Base-by-base conservation (phyloP, 2,888 invertebrate species). In the Cerastis leucographa region DNA sequence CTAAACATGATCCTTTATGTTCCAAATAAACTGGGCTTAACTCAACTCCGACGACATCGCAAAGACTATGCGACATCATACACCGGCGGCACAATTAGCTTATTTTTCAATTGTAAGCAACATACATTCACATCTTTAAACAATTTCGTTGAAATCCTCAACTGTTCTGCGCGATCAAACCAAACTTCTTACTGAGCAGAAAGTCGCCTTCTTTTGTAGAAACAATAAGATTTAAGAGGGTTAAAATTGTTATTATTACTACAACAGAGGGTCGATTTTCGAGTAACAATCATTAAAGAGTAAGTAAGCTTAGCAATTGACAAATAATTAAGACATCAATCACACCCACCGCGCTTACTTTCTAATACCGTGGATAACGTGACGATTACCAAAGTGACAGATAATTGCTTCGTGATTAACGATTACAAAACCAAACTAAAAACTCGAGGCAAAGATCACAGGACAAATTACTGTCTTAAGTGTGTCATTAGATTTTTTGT, bases 331-430 rank as follows among this genome's bases (percentile, higher is more conserved):
- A 65, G 42, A 29, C 46, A 64, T 64, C 42, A 9, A 25, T 72
- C 46, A 56, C 42, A 56, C 9, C 19, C 5, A 46, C 44, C n/a
- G 9, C 7, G 9, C 9, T 19, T 46, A 46, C 19, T 54, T 42
- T 78, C 11, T 29, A 17, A 72, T 59, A 42, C 42, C 64, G 35
- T 44, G 17, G 14, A 59, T 25, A 59, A 72, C 35, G 22, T 59
- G 65, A 44, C 59, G 54, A 66, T 42, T 54, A 46, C 19, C 44
- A 62, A 69, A 69, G 51, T 64, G 51, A 14, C 29, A 59, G 29
- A 59, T 78, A 82, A 83, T 74, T 78, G 40, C 78, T 56, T 19
- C 49, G 49, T 78, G 62, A 73, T 82, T 70, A 82, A 78, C 19
- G 66, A 78, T 68, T 76, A n/a, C 7, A 51, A 82, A 81, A 56